Percentiles rank a stretch among this genome's conserved stretches.
Evolutionary conservation across 2,888 invertebrate species (phyloP).

Genomic region (Atrina japonica): DNA sequence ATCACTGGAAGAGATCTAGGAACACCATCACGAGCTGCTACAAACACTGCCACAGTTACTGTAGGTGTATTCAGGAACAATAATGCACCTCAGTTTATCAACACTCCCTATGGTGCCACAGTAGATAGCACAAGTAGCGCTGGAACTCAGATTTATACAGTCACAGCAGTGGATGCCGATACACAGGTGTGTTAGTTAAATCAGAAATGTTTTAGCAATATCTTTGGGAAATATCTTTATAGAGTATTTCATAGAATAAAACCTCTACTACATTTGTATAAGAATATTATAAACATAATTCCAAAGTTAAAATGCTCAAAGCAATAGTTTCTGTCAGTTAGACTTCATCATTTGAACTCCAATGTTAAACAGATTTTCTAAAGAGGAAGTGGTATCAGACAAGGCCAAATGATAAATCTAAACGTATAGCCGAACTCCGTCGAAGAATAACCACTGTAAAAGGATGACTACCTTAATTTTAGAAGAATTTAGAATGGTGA

Average conservation of each 20-base stretch:
- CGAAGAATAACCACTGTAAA: too few species aligned
- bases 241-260: not conserved
- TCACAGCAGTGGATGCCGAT: constrained; percentile 62
- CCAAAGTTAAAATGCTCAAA: too few species aligned
- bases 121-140: constrained; percentile 50
- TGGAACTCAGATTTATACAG: constrained; percentile 52
- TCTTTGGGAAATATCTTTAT: not conserved
- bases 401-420: too few species aligned
- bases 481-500: too few species aligned
- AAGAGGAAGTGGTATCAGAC: too few species aligned
- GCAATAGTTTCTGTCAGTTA: too few species aligned
- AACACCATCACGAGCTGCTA: constrained; percentile 57
- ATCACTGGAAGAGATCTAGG: constrained; percentile 62
- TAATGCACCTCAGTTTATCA: constrained; percentile 61
- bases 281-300: too few species aligned
- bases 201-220: not conserved
- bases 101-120: constrained; percentile 54
- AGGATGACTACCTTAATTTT: too few species aligned
- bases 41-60: constrained; percentile 64
- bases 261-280: too few species aligned
- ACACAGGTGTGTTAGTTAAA: constrained; percentile 47
- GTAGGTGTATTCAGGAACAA: constrained; percentile 68
- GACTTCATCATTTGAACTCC: too few species aligned
- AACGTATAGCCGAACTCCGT: too few species aligned
- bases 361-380: too few species aligned